A percentile compares a stretch with the other conserved stretches of the same genome.
phyloP scores from a whole-genome alignment of 2,113 vertebrate species.

The Tricholaema leucomelas region DNA sequence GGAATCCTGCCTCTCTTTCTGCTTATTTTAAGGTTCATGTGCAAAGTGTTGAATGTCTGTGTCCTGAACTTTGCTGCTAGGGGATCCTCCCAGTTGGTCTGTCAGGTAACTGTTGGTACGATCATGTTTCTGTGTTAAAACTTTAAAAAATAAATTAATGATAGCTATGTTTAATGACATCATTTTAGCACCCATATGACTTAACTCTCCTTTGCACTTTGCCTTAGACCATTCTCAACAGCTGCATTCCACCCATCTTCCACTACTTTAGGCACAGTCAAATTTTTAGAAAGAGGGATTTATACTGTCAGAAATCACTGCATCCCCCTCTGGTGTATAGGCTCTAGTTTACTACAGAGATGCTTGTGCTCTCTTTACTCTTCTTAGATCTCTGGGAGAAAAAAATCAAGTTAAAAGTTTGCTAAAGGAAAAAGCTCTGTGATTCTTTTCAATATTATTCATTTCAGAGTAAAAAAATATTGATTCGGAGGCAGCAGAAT shows the following conservation, averaged over 20 bases:
- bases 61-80: not conserved
- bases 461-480: not conserved
- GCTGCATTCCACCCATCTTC: not conserved
- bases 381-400: not conserved
- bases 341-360: not conserved
- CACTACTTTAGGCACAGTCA: not conserved
- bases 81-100: slow-evolving; percentile 19
- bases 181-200: slow-evolving; percentile 10
- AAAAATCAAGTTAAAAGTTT: not conserved
- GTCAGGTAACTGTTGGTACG: not conserved
- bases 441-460: not conserved
- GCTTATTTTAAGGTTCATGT: slow-evolving; percentile 45
- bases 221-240: not conserved
- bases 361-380: not conserved
- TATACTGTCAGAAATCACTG: not conserved
- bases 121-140: slow-evolving; percentile 8
- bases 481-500: not conserved
- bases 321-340: not conserved
- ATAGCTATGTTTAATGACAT: slow-evolving; percentile 51
- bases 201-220: slow-evolving; percentile 10
- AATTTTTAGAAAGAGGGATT: not conserved
- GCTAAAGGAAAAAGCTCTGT: not conserved
- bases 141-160: slow-evolving; percentile 46
- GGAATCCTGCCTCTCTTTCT: slow-evolving; percentile 16
- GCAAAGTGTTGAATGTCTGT: not conserved